phyloP scores from a whole-genome alignment of 2,888 invertebrate species.

The Hololepta plana region DNA sequence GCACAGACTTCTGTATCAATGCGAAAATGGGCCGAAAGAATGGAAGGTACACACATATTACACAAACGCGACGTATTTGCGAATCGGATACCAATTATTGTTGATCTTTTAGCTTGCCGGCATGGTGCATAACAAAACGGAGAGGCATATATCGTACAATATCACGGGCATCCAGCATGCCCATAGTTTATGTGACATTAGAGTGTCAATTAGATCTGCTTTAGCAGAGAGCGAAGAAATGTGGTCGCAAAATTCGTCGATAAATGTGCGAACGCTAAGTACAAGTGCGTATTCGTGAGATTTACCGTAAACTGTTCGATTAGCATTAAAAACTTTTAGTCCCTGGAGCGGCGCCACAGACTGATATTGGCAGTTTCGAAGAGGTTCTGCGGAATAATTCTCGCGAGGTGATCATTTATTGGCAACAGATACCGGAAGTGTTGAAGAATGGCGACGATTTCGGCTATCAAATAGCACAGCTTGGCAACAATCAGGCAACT shows the following conservation, averaged over 20 bases:
- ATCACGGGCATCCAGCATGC: constrained; percentile 43
- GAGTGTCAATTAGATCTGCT: constrained; percentile 45
- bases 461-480: constrained; percentile 39
- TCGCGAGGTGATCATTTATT: constrained; percentile 49
- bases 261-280: constrained; percentile 40
- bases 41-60: constrained; percentile 30
- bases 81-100: no score
- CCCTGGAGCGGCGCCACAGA: constrained; percentile 50
- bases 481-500: no score
- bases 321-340: constrained; percentile 20
- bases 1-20: constrained; percentile 33
- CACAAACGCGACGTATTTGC: no score
- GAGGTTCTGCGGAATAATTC: constrained; percentile 21
- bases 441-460: constrained; percentile 60
- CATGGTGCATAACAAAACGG: constrained; percentile 7
- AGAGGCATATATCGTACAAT: constrained; percentile 18
- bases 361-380: constrained; percentile 58
- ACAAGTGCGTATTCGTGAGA: constrained; percentile 13
- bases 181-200: constrained; percentile 50
- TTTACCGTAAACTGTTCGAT: constrained; percentile 4
- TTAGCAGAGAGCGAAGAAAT: constrained; percentile 33
- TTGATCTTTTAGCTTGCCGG: constrained; percentile 9
- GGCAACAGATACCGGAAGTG: constrained; percentile 52
- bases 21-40: constrained; percentile 27
- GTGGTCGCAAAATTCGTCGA: constrained; percentile 52